These are phyloP conservation scores for Engystomops pustulosus DNA, from an alignment of 2,113 vertebrate species.

Conservation along the genomic window DNA sequence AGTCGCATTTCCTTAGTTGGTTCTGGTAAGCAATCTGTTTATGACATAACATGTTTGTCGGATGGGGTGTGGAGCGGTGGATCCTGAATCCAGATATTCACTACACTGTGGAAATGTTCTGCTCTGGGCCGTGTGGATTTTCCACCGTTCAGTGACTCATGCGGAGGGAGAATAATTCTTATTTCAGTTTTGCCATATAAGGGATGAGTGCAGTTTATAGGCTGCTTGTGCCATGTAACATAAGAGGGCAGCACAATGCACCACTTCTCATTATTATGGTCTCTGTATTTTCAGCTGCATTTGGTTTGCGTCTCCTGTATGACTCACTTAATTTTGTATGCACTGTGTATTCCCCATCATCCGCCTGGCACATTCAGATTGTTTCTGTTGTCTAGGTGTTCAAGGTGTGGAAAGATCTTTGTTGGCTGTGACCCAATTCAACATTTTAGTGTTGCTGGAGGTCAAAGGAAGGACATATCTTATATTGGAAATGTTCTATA, in stretches of 20 bases:
- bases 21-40: not conserved
- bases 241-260: not conserved
- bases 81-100: conserved; percentile 33
- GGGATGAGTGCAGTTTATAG: not conserved
- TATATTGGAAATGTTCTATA: no score
- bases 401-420: conserved; percentile 1
- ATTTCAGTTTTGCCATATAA: conserved; percentile 27
- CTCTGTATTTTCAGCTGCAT: not conserved
- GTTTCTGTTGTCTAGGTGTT: not conserved
- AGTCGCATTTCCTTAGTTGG: not conserved
- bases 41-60: not conserved
- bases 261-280: not conserved
- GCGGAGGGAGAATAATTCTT: not conserved
- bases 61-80: conserved; percentile 5
- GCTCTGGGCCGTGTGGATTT: not conserved
- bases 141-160: conserved; percentile 49
- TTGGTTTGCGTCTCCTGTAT: not conserved
- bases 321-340: no score
- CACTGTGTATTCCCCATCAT: no score
- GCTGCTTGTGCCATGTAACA: no score
- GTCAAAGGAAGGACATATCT: no score
- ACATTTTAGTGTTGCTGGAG: no score
- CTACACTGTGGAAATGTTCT: not conserved
- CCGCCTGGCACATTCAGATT: not conserved
- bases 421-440: conserved; percentile 6